Evolutionary conservation across 2,888 invertebrate genomes (phyloP), one percentile per base, ranked within the genome.

Genomic region (Frankliniella intonsa): DNA sequence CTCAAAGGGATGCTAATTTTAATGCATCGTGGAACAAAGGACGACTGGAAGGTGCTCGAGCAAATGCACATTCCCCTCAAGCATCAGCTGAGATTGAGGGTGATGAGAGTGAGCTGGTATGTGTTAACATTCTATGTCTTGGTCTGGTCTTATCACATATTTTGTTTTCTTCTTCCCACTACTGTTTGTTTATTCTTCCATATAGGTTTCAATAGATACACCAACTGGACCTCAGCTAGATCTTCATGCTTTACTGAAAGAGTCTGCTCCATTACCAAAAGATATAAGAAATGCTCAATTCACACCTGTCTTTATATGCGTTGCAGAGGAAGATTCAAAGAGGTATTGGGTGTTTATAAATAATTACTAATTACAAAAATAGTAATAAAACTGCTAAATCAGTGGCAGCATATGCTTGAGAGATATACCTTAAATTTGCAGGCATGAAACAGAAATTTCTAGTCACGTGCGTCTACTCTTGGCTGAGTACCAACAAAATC

Each of bases 71-170:
- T 84, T 89, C 90, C 0, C 90, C 90, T 0, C 90, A 90, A 80
- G 92, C 94, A 9, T 93, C 92, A 0, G 95, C 95, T 0, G 95
- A 95, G 87, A 91, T 95, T n/a, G 95, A 95, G 87, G 94, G 93
- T 0, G 93, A 94, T 85, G 95, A 95, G 86, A 92, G 93, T 0
- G 94, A 94, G 86, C 90, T 94, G 11, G 93, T 95, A 0, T 91
- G 85, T 81, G 81, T 83, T 51, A 82, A 82, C 50, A 83, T 83
- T 38, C 83, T 38, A 3, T 38, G 38, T 38, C 38, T 38, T 38
- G 38, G 38, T 38, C 38, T 38, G n/a, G n/a, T 38, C 38, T 38
- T 38, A n/a, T n/a, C n/a, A 38, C 38, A 38, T 50, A 10, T 50
- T 38, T 12, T 25, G 7, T 50, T 1, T 81, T 14, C 5, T 55